phyloP scores from a whole-genome alignment of 92 coral and sea anemone species.

The Paragorgia papillata region DNA sequence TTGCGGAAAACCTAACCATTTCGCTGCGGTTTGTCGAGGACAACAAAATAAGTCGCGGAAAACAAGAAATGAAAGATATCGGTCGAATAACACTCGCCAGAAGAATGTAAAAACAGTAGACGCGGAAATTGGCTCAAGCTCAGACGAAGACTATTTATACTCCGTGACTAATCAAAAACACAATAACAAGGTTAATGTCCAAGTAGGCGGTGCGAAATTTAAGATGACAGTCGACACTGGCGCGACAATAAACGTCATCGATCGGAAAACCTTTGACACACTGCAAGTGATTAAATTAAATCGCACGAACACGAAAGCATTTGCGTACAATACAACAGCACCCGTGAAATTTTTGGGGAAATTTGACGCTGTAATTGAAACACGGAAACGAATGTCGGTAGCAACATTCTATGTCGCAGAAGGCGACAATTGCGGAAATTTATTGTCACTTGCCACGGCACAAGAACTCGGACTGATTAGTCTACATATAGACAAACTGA shows the following conservation, averaged over 20 bases:
- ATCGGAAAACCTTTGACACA: not conserved
- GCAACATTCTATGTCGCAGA: conserved; percentile 19
- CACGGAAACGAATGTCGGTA: conserved; percentile 10
- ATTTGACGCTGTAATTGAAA: conserved; percentile 23
- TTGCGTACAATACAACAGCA: conserved; percentile 29
- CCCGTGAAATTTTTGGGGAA: conserved; percentile 24
- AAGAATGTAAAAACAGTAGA: too few species aligned
- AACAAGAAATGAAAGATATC: too few species aligned
- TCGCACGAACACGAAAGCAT: conserved; percentile 49
- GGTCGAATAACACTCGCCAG: too few species aligned
- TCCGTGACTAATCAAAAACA: too few species aligned
- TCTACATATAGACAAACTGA: conserved; percentile 18
- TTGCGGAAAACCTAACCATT: too few species aligned
- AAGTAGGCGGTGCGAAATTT: too few species aligned
- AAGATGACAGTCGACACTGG: too few species aligned
- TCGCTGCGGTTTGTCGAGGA: too few species aligned
- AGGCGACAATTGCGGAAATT: not conserved
- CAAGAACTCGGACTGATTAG: conserved; percentile 22
- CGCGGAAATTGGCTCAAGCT: too few species aligned
- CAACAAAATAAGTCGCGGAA: too few species aligned
- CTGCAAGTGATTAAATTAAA: conserved; percentile 20
- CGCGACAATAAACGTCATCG: conserved; percentile 17
- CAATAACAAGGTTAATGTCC: too few species aligned
- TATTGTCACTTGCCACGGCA: not conserved
- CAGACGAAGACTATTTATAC: too few species aligned